Percentiles rank a stretch among this genome's conserved stretches.
These are phyloP conservation scores for Drosophila monieri DNA, from an alignment of 2,888 invertebrate genomes.

Conservation along the genomic window DNA sequence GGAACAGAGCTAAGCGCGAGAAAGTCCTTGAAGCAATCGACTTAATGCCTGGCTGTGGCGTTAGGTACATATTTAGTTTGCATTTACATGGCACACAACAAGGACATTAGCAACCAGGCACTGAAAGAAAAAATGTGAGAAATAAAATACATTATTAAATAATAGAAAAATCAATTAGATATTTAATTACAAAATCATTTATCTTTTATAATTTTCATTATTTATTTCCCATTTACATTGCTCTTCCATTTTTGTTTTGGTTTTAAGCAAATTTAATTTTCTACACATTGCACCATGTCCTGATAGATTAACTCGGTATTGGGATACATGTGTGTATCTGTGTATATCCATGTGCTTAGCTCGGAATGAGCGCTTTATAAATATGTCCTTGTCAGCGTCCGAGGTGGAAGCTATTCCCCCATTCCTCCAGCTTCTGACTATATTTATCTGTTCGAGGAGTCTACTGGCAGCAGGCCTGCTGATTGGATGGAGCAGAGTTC, in stretches of 20 bases:
- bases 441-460: conserved; percentile 20
- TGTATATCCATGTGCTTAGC: conserved; percentile 28
- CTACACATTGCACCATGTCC: conserved; percentile 74
- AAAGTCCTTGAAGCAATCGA: conserved; percentile 77
- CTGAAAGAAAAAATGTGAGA: conserved; percentile 23
- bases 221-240: background rate
- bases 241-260: background rate
- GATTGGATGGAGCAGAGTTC: conserved; percentile 68
- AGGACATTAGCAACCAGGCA: conserved; percentile 46
- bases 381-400: conserved; percentile 60
- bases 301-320: conserved; percentile 76
- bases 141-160: no score
- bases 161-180: background rate
- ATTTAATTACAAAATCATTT: background rate
- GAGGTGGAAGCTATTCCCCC: conserved; percentile 47
- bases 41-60: conserved; percentile 70
- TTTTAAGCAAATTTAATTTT: conserved; percentile 68
- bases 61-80: conserved; percentile 72
- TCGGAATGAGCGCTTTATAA: conserved; percentile 58
- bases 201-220: background rate
- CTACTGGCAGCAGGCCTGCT: conserved; percentile 46
- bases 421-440: conserved; percentile 8
- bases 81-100: conserved; percentile 63
- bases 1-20: conserved; percentile 34
- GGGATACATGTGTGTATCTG: conserved; percentile 27